Percentiles rank a stretch among this genome's conserved stretches.
phyloP scores from a whole-genome alignment of 2,113 vertebrate species.

The Excalfactoria chinensis region DNA sequence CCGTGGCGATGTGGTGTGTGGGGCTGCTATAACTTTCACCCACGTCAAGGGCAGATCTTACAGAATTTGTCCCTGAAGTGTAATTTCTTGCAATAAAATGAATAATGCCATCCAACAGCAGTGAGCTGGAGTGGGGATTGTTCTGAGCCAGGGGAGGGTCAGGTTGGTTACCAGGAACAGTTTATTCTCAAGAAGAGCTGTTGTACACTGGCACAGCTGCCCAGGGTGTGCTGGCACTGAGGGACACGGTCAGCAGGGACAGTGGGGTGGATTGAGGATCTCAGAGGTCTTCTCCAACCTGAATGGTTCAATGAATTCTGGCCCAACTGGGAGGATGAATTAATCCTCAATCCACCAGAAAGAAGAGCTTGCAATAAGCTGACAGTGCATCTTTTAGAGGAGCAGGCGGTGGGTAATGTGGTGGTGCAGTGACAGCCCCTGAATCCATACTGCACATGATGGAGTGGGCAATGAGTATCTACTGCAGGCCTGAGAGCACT shows the following conservation, averaged over 20 bases:
- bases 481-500: background rate
- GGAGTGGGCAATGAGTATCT: background rate
- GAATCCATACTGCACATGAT: rapidly evolving
- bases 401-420: background rate
- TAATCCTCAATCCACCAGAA: too few species aligned
- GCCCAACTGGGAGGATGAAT: too few species aligned
- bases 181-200: too few species aligned
- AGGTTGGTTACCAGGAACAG: too few species aligned
- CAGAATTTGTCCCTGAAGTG: background rate
- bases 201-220: too few species aligned
- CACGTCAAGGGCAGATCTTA: background rate
- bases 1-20: slow-evolving; percentile 7
- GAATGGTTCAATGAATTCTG: too few species aligned
- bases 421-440: background rate
- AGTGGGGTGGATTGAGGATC: too few species aligned
- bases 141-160: too few species aligned
- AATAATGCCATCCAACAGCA: background rate
- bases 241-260: too few species aligned
- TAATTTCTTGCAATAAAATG: background rate
- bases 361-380: background rate
- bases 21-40: slow-evolving; percentile 33
- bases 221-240: too few species aligned
- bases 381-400: background rate
- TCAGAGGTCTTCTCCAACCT: too few species aligned
- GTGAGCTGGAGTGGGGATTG: background rate